Base-by-base conservation (phyloP, 30 jellyfish, hydroid and myxozoan genomes). In the Nemopilema nomurai region DNA sequence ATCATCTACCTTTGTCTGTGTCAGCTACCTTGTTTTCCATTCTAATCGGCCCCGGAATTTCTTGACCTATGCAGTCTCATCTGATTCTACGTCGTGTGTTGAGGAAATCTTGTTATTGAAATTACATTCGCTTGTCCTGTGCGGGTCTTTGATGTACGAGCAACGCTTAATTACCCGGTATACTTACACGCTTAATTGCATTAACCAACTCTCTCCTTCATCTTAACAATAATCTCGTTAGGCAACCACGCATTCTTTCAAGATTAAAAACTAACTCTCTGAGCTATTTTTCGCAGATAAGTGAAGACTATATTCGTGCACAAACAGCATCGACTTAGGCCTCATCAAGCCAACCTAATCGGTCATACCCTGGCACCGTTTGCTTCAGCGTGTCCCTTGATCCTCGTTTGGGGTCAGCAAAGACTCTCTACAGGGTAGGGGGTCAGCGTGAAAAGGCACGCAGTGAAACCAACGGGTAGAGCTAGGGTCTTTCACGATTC, bases 121-220 rank as follows among this genome's bases (percentile, higher is more conserved):
- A 70, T 71, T 52, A 62, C 93, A 84, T 74, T 74, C 82, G 77
- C 20, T 70, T 65, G 87, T 83, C 87, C 74, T 74, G 51, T 63
- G 93, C 83, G 87, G 87, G 49, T 62, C 93, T 74, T 77, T 77
- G 87, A 64, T 64, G 53, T 74, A 73, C 83, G 76, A 3, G 79
- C 9, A 86, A 71, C 84, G 24, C 71, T 62, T 84, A 74, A 74
- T 84, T 84, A 73, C 93, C 93, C 70, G 87, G 85, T 41, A 86
- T 68, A 82, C 33, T 29, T 73, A 30, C 77, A 66, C 20, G 20
- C 52, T 26, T 73, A 84, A 73, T 84, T 22, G 77, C 28, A 73
- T 84, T 84, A 84, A 22, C 49, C 18, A 57, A 70, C 71, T 70
- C 93, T 74, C 87, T 64, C 26, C 31, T 29, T 69, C 86, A 68